These are phyloP conservation scores for Pseudeuparius sepicola DNA, from an alignment of 2,888 invertebrate species.

Conservation along the genomic window DNA sequence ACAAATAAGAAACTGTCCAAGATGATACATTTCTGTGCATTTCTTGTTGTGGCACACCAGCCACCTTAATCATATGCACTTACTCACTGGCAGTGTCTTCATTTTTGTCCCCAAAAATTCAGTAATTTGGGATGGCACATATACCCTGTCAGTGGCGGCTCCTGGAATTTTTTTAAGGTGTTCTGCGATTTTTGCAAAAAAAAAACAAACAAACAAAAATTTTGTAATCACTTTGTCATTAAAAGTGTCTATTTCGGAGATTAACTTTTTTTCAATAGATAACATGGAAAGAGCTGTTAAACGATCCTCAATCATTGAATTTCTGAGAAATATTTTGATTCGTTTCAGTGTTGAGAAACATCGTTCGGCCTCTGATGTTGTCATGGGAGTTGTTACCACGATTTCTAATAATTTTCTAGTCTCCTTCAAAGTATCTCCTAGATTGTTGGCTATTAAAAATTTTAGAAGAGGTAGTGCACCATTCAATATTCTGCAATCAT, in stretches of 20 bases:
- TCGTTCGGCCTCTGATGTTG: constrained; percentile 23
- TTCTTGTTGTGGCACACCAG: no score
- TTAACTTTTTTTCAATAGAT: constrained; percentile 15
- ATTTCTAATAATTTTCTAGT: constrained; percentile 25
- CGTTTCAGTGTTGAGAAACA: no score
- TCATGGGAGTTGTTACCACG: constrained; percentile 25
- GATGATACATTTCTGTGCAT: no score
- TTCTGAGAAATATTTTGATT: constrained; percentile 26
- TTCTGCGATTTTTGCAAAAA: no score
- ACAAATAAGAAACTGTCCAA: no score
- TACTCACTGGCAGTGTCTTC: no score
- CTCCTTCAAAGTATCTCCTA: constrained; percentile 22
- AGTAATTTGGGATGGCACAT: no score
- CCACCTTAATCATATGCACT: no score
- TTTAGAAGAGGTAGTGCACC: constrained; percentile 21
- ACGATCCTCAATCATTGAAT: constrained; percentile 24
- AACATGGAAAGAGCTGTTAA: constrained; percentile 25
- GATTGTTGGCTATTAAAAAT: constrained; percentile 12
- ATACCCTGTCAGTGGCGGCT: no score
- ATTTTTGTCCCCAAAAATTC: no score
- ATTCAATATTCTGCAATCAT: constrained; percentile 20
- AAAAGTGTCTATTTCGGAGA: constrained; percentile 9
- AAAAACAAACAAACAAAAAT: no score
- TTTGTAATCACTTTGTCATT: constrained; percentile 5
- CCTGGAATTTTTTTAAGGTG: no score